Conservation (phyloP, 1,140 invertebrate genomes). For the Agrypnia vestita region DNA sequence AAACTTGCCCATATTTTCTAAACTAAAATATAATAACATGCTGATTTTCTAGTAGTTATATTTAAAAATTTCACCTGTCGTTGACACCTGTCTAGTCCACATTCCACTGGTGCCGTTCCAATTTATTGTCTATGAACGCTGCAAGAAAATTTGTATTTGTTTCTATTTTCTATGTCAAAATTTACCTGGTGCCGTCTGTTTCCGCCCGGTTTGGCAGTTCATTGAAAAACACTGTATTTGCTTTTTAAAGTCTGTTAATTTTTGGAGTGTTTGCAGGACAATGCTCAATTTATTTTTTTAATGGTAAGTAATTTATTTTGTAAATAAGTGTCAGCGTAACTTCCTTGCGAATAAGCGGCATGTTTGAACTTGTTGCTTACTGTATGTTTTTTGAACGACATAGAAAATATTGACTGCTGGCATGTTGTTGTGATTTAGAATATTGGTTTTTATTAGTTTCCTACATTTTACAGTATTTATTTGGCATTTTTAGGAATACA, state of each 20-base stretch:
- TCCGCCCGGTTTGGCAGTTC: constrained; percentile 53
- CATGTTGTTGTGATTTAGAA: constrained; percentile 19
- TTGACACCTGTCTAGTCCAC: constrained; percentile 21
- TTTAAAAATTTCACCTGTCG: constrained; percentile 14
- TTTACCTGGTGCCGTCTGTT: constrained; percentile 41
- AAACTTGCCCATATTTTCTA: too few species aligned
- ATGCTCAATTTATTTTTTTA: constrained; percentile 27
- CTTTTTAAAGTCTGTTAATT: constrained; percentile 15
- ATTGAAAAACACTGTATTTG: constrained; percentile 9
- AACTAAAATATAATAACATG: too few species aligned
- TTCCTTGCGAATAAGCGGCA: constrained; percentile 19
- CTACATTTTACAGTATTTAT: neutral
- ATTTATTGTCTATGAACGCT: constrained; percentile 46
- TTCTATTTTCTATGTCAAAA: constrained; percentile 52
- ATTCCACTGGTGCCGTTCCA: constrained; percentile 7
- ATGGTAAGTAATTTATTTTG: constrained; percentile 20
- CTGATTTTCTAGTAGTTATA: too few species aligned
- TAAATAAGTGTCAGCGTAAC: neutral
- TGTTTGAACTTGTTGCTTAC: constrained; percentile 38
- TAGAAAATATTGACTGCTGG: constrained; percentile 17
- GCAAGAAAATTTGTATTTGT: constrained; percentile 38
- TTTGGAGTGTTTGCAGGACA: neutral
- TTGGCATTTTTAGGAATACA: constrained; percentile 29
- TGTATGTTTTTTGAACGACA: constrained; percentile 20
- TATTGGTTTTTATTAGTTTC: constrained; percentile 15